Evolutionary conservation across 1,140 invertebrate genomes (phyloP).

Genomic region (Glomeris maerens): DNA sequence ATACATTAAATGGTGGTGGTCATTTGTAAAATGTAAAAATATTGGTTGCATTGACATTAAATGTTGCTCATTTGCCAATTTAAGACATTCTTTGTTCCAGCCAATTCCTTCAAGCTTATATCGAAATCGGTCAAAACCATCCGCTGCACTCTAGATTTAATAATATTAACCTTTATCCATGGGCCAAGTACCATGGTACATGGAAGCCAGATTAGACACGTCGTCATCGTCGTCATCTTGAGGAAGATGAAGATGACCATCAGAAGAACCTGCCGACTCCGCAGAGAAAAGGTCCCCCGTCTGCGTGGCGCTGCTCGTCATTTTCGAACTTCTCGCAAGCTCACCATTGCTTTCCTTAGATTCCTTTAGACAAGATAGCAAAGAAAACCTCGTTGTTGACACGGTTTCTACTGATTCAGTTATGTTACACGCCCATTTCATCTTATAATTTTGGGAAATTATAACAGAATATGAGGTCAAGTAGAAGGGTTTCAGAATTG

Average conservation of each 20-base stretch:
- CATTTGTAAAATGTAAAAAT: neutral
- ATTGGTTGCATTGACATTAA: neutral
- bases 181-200: constrained; percentile 56
- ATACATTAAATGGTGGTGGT: too few relatives aligned
- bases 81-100: neutral
- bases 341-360: neutral
- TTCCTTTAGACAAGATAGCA: neutral
- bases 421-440: neutral
- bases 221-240: constrained; percentile 1
- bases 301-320: constrained; percentile 26
- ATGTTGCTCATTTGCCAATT: neutral
- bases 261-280: too few relatives aligned
- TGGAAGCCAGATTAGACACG: constrained; percentile 25
- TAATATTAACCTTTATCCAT: constrained; percentile 31
- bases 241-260: constrained; percentile 3
- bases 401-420: neutral
- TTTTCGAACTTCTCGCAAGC: neutral
- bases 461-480: neutral
- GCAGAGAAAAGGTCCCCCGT: constrained; percentile 20
- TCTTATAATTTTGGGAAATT: neutral
- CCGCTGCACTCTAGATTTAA: neutral
- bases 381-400: too few relatives aligned
- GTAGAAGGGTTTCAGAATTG: neutral
- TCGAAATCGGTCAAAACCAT: neutral
- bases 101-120: neutral